These are phyloP conservation scores for Crossocerus cetratus DNA, from an alignment of 2,888 invertebrate genomes.

Conservation along the genomic window DNA sequence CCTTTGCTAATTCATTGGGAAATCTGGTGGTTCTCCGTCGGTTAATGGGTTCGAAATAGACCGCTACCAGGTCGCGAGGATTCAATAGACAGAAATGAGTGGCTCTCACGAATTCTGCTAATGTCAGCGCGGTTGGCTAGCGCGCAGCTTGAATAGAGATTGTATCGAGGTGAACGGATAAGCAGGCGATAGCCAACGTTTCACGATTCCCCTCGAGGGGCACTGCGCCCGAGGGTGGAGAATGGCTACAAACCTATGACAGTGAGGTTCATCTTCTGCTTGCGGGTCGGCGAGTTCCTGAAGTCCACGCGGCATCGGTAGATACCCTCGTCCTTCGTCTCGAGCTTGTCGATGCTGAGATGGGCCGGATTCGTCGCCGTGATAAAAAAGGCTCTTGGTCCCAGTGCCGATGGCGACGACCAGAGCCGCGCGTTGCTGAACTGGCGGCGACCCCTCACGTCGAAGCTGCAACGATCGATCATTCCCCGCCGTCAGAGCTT, in stretches of 20 bases:
- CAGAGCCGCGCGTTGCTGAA: slow-evolving; percentile 80
- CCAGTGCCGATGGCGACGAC: slow-evolving; percentile 80
- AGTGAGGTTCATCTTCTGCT: slow-evolving; percentile 79
- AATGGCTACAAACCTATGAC: slow-evolving; percentile 77
- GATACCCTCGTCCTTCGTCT: slow-evolving; percentile 77
- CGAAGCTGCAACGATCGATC: slow-evolving; percentile 78
- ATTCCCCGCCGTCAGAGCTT: not conserved
- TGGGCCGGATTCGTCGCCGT: slow-evolving; percentile 80
- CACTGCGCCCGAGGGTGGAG: too few species aligned
- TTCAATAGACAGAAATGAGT: not conserved
- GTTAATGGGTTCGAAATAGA: too few species aligned
- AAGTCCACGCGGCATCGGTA: slow-evolving; percentile 80
- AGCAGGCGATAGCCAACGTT: not conserved
- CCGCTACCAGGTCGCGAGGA: not conserved
- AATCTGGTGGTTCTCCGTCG: too few species aligned
- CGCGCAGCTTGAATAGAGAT: too few species aligned
- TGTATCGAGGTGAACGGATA: too few species aligned
- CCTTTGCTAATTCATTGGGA: too few species aligned
- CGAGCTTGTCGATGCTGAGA: slow-evolving; percentile 77
- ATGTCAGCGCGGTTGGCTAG: not conserved
- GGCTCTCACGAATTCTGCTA: not conserved
- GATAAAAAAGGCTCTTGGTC: slow-evolving; percentile 80
- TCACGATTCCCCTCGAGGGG: not conserved
- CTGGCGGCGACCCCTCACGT: slow-evolving; percentile 79
- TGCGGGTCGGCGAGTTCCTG: slow-evolving; percentile 79